Conservation (phyloP, 2,113 vertebrate species). For the Brachyhypopomus gauderio region DNA sequence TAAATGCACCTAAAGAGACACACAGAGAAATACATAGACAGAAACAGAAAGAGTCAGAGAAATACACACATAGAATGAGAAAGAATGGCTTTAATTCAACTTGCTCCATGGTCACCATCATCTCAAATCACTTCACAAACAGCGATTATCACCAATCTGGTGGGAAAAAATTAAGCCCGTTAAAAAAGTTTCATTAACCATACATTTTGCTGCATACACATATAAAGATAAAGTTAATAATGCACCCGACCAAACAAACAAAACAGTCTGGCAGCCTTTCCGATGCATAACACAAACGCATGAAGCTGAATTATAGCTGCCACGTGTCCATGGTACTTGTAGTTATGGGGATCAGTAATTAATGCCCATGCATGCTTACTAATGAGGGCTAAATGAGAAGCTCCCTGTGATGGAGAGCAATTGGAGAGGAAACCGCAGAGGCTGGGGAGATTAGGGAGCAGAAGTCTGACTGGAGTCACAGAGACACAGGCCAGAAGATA, state of each 20-base stretch:
- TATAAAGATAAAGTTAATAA: not conserved
- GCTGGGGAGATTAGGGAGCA: conserved; percentile 36
- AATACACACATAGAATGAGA: not conserved
- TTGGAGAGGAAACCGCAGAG: conserved; percentile 36
- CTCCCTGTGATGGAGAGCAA: conserved; percentile 26
- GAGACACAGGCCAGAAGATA: conserved; percentile 35
- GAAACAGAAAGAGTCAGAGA: not conserved
- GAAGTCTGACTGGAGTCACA: conserved; percentile 12
- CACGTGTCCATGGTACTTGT: conserved; percentile 5
- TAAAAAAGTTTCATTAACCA: not conserved
- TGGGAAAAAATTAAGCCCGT: conserved; percentile 20
- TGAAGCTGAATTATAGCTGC: not conserved
- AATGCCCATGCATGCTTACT: conserved; percentile 45
- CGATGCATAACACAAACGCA: not conserved
- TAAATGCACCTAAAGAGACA: not conserved
- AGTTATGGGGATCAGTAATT: conserved; percentile 44
- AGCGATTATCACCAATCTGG: conserved; percentile 2
- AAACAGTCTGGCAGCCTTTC: not conserved
- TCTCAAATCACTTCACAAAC: conserved; percentile 13
- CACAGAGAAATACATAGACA: not conserved
- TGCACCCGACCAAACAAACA: not conserved
- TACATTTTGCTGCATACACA: not conserved
- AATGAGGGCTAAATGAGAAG: conserved; percentile 49
- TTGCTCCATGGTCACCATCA: not conserved
- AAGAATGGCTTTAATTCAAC: conserved; percentile 10